phyloP scores from a whole-genome alignment of 2,797 vertebrate species.

The Pteropus rufus region DNA sequence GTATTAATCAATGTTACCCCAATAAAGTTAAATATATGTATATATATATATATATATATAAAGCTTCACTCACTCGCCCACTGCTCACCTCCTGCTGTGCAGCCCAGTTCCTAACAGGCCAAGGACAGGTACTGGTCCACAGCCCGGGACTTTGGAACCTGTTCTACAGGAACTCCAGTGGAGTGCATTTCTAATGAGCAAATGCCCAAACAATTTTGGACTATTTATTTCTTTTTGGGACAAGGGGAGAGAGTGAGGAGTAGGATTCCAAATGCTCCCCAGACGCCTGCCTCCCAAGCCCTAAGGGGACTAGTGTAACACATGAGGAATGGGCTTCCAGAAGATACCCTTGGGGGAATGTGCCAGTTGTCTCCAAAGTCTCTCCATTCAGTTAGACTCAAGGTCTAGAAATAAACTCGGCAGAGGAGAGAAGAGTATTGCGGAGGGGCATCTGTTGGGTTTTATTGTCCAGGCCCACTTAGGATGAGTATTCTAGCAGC shows the following conservation, averaged over 20 bases:
- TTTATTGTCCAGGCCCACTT: not conserved
- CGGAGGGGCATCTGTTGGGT: not conserved
- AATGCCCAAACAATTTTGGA: not conserved
- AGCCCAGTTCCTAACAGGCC: too few relatives aligned
- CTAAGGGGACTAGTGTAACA: not conserved
- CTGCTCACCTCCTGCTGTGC: too few relatives aligned
- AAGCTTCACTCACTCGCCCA: too few relatives aligned
- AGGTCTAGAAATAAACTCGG: not conserved
- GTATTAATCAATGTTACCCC: too few relatives aligned
- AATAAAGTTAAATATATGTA: too few relatives aligned
- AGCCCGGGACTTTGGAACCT: too few relatives aligned
- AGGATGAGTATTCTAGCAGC: not conserved
- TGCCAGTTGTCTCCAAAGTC: not conserved
- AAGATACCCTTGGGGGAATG: not conserved
- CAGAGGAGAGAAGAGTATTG: not conserved
- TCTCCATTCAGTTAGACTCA: not conserved
- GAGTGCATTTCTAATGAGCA: not conserved
- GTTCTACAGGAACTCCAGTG: not conserved
- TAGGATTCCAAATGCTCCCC: not conserved
- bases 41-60: too few relatives aligned
- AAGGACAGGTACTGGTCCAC: too few relatives aligned
- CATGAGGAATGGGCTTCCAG: not conserved
- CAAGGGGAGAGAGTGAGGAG: rapidly evolving
- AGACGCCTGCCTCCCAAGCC: not conserved
- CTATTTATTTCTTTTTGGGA: not conserved